Evolutionary conservation across 2,113 vertebrate species (phyloP).

Genomic region (Corythornis madagascariensis): DNA sequence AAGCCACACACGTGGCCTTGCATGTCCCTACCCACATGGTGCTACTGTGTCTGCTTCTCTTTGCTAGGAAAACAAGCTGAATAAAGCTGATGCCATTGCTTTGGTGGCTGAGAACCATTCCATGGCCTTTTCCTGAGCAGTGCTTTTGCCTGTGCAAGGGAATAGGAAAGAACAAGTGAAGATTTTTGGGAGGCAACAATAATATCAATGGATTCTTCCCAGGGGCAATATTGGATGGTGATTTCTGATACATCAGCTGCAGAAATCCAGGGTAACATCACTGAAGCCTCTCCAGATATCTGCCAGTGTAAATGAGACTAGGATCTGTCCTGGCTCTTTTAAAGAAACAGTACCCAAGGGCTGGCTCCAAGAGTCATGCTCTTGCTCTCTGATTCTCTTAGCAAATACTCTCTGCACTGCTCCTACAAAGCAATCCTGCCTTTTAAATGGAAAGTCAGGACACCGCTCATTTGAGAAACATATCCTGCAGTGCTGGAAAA

Average conservation of each 20-base stretch:
- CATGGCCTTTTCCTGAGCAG: rapidly evolving
- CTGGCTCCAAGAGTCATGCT: neutral
- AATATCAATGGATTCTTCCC: neutral
- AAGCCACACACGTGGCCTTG: neutral
- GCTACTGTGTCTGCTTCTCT: neutral
- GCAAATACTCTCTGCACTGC: neutral
- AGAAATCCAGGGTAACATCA: neutral
- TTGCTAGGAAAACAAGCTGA: neutral
- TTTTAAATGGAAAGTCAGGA: neutral
- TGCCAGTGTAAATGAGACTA: neutral
- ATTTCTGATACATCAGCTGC: neutral
- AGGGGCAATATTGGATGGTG: neutral
- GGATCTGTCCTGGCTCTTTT: neutral
- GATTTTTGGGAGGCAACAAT: neutral
- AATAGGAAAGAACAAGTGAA: neutral
- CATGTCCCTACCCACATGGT: neutral
- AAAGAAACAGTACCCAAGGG: neutral
- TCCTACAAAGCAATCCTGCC: neutral
- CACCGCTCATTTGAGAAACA: neutral
- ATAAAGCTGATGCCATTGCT: neutral
- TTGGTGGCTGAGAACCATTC: neutral
- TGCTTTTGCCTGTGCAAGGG: neutral
- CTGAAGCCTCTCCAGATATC: neutral
- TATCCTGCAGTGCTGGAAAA: neutral
- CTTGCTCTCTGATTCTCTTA: neutral